Evolutionary conservation across 2,888 invertebrate species (phyloP), one percentile per base, ranked within the genome.

Genomic region (Crocallis elinguaria): DNA sequence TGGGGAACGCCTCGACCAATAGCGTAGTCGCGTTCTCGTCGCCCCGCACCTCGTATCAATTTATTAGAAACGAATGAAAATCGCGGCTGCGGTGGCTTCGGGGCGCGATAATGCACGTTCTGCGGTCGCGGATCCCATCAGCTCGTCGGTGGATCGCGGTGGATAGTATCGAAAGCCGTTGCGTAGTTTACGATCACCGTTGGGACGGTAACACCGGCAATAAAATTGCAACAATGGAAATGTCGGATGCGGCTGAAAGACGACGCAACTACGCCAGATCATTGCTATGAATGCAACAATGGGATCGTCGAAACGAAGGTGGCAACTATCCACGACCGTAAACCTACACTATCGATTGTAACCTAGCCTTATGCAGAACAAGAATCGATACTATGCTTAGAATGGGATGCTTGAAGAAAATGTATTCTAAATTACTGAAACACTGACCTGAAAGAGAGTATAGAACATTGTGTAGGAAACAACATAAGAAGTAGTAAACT

Each of bases 221-320:
- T 91, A 91, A 91, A 90, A 87, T 83, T 70, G 80, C 86, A 90
- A 91, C 90, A 91, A 91, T 90, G 90, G 88, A 84, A 86, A 81
- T 79, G 88, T 84, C 82, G 83, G 85, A 88, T 87, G 87, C 83
- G 84, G 83, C 87, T 84, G 81, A 86, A 84, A 85, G 83, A 79
- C 84, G 84, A 80, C 82, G 84, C 83, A 79, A 84, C 84, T 86
- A 82, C 78, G 79, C 71, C 81, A 74, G 85, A 86, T 89, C 88
- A 83, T 86, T 84, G 85, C 84, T 75, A 79, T 88, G 84, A 88
- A 89, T 88, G 84, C 84, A 88, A 91, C 90, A 91, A 91, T 90
- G 88, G 86, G 79, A 81, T 79, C 86, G 82, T 82, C 79, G 65
- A 81, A 84, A 78, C 81, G 83, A 84, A 85, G 86, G 88, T 87